Percentiles rank a stretch among this genome's conserved stretches.
Evolutionary conservation across 2,888 invertebrate species (phyloP).

Genomic region (Amphipyra tragopoginis): DNA sequence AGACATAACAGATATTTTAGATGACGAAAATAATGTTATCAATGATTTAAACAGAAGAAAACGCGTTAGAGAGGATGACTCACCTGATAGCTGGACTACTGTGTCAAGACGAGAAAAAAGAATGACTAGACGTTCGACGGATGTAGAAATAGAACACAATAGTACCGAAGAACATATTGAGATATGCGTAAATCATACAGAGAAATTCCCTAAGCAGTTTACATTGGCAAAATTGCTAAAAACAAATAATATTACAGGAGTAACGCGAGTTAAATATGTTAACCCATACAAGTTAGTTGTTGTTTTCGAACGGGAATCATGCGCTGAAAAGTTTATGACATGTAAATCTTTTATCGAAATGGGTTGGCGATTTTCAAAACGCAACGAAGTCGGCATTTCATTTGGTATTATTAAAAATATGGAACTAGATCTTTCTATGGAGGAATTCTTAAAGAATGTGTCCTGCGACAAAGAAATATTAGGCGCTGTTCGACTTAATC

Average conservation of each 20-base stretch:
- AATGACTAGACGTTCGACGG: not conserved
- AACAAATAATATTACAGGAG: not conserved
- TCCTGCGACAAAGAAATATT: not conserved
- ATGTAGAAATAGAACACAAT: not conserved
- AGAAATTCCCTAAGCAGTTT: not conserved
- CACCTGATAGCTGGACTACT: not conserved
- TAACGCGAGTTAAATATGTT: not conserved
- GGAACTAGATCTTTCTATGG: not conserved
- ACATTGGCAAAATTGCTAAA: not conserved
- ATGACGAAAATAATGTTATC: not conserved
- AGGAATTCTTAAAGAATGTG: not conserved
- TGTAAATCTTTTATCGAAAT: not conserved
- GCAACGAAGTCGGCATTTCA: not conserved
- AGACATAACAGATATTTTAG: not conserved
- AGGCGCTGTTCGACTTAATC: not conserved
- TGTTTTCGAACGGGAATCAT: not conserved
- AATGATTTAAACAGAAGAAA: not conserved
- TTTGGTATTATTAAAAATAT: not conserved
- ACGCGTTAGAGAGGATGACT: not conserved
- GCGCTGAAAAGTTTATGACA: not conserved
- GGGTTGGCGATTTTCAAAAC: not conserved
- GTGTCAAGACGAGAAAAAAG: not conserved
- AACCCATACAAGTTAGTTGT: not conserved
- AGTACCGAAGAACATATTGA: not conserved
- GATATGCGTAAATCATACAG: not conserved